Conservation (phyloP, 2,888 invertebrate species). For the Conomelus anceps region DNA sequence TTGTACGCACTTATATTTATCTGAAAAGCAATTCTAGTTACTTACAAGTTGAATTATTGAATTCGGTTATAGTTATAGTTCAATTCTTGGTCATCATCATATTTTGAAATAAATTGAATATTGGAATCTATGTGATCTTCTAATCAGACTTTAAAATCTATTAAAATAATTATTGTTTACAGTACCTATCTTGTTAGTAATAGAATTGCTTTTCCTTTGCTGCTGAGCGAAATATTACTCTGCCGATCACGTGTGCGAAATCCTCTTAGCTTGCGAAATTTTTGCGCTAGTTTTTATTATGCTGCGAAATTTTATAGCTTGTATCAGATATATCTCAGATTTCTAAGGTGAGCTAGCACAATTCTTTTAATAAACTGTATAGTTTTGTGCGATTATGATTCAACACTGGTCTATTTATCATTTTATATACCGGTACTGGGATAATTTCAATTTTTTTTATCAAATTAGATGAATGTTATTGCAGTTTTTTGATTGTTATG, state of each 20-base stretch:
- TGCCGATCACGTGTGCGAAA: not conserved
- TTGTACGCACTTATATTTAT: not conserved
- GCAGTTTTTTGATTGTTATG: no score
- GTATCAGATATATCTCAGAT: not conserved
- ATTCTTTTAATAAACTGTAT: not conserved
- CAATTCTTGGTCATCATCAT: not conserved
- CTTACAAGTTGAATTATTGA: not conserved
- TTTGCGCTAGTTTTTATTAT: not conserved
- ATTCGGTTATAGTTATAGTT: no score
- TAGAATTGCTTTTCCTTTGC: not conserved
- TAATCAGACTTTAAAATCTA: no score
- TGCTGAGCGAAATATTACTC: not conserved
- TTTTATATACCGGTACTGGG: not conserved
- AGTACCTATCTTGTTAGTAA: not conserved
- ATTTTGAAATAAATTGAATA: not conserved
- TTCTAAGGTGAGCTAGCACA: constrained; percentile 1
- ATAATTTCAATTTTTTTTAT: no score
- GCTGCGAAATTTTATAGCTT: not conserved
- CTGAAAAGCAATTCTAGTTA: not conserved
- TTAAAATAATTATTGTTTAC: no score
- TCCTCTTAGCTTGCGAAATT: not conserved
- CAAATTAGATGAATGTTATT: no score
- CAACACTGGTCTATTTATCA: not conserved
- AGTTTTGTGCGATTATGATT: not conserved
- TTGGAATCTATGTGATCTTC: not conserved